These are phyloP conservation scores for Sthenelais limicola DNA, from an alignment of 2,888 invertebrate species.

Conservation along the genomic window DNA sequence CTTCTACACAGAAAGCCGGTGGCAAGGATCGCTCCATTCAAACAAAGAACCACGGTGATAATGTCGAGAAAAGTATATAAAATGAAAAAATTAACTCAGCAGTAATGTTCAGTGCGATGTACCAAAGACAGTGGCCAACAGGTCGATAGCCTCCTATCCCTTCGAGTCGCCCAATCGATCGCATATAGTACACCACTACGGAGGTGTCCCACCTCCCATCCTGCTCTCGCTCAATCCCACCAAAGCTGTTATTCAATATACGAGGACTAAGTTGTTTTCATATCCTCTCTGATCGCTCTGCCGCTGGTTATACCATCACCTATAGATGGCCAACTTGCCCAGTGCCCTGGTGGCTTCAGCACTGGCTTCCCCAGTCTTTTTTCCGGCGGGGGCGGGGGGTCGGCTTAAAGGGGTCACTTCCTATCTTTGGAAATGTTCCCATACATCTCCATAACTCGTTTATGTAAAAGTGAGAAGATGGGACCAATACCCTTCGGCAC, in stretches of 20 bases:
- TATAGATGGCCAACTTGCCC: neutral
- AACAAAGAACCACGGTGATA: too few species aligned
- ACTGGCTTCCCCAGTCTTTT: conserved; percentile 12
- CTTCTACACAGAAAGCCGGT: too few species aligned
- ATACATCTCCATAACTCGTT: conserved; percentile 21
- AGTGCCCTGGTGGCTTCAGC: conserved; percentile 8
- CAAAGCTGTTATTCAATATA: conserved; percentile 17
- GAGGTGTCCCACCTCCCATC: neutral
- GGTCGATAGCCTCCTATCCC: too few species aligned
- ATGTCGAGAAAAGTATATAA: too few species aligned
- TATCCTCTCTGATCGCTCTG: neutral
- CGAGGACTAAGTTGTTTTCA: conserved; percentile 16
- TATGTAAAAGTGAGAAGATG: conserved; percentile 21
- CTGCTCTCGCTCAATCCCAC: neutral
- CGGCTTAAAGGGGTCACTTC: neutral
- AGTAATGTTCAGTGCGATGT: too few species aligned
- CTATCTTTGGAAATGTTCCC: neutral
- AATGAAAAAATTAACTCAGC: too few species aligned
- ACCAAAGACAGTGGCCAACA: too few species aligned
- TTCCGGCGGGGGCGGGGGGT: neutral
- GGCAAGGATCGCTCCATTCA: too few species aligned
- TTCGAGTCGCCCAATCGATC: too few species aligned
- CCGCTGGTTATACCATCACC: neutral
- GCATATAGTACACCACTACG: too few species aligned
- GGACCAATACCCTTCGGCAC: conserved; percentile 11